These are phyloP conservation scores for Sipha maydis DNA, from an alignment of 2,888 invertebrate species.

Conservation along the genomic window DNA sequence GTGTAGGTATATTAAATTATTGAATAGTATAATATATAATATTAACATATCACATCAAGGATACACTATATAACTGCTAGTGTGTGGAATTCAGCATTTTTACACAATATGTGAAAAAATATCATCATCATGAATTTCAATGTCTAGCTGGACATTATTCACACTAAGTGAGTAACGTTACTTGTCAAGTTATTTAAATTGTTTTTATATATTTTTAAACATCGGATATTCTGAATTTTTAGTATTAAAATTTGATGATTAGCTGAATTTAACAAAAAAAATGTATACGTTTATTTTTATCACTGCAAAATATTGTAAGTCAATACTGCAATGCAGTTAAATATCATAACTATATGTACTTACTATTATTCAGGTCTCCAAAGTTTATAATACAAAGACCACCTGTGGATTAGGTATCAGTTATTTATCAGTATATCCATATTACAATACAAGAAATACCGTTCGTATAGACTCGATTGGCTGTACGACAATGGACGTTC, in stretches of 20 bases:
- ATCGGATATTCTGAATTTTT: too few relatives aligned
- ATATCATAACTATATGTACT: neutral
- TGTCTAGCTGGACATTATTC: too few relatives aligned
- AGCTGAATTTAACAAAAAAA: too few relatives aligned
- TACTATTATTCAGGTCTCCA: neutral
- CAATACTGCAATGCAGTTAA: too few relatives aligned
- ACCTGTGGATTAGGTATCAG: neutral
- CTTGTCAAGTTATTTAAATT: neutral
- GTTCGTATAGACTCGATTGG: neutral
- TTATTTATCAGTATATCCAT: neutral
- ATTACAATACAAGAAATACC: neutral
- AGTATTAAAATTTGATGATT: too few relatives aligned
- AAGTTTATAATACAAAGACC: neutral
- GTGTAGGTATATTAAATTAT: neutral
- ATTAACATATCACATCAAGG: neutral
- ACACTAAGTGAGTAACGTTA: neutral
- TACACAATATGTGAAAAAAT: neutral
- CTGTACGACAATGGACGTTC: neutral
- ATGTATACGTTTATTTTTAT: neutral
- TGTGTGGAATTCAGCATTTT: neutral
- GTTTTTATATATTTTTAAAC: too few relatives aligned
- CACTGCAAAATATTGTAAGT: neutral
- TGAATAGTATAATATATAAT: neutral
- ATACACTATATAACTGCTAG: neutral
- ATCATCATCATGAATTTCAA: neutral